Evolutionary conservation across 2,113 vertebrate species (phyloP).

Genomic region (Entelurus aequoreus): DNA sequence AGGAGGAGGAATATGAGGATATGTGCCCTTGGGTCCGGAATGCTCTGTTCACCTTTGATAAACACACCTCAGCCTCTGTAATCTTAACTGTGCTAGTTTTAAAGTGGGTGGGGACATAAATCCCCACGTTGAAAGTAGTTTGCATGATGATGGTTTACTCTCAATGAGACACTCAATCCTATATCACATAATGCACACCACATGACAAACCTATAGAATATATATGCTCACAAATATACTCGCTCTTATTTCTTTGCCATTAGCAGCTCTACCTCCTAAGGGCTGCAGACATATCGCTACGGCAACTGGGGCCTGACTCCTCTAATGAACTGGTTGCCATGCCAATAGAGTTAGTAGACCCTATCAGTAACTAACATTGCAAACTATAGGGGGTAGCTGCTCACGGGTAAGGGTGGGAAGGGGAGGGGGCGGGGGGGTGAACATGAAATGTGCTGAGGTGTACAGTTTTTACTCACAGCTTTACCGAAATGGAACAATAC

Average conservation of each 20-base stretch:
- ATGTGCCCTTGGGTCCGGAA: conserved; percentile 22
- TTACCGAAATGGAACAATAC: conserved; percentile 38
- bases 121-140: conserved; percentile 23
- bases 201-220: conserved; percentile 13
- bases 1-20: conserved; percentile 25
- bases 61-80: conserved; percentile 26
- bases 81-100: conserved; percentile 24
- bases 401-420: not conserved
- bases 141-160: conserved; percentile 16
- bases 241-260: conserved; percentile 20
- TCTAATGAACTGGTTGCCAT: conserved; percentile 74
- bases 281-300: conserved; percentile 64
- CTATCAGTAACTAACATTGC: not conserved
- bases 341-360: conserved; percentile 59
- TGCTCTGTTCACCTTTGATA: conserved; percentile 13
- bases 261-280: conserved; percentile 55
- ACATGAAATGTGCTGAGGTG: conserved; percentile 50
- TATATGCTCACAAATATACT: conserved; percentile 8
- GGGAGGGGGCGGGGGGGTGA: conserved; percentile 4
- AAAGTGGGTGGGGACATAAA: not conserved
- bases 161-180: conserved; percentile 14
- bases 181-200: not conserved
- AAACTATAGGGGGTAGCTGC: not conserved
- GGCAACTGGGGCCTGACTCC: conserved; percentile 65
- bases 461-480: conserved; percentile 50